Evolutionary conservation across 2,888 invertebrate species (phyloP).

Genomic region (Troides oblongomaculatus): DNA sequence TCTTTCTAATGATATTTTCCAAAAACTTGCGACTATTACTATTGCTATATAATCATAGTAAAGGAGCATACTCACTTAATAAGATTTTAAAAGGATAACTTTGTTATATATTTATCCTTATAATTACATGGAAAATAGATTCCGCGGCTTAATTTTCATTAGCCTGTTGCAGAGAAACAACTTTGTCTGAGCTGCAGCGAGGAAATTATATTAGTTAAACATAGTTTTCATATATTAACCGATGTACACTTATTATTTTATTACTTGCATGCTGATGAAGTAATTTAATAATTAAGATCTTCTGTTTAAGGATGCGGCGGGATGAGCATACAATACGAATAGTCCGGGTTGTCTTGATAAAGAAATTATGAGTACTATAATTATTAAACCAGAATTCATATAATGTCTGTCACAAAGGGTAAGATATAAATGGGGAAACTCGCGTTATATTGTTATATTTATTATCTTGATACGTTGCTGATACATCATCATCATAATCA

Average conservation of each 20-base stretch:
- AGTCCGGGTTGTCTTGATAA: not conserved
- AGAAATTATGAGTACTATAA: too few species aligned
- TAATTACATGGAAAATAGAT: slow-evolving; percentile 37
- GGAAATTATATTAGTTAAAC: slow-evolving; percentile 46
- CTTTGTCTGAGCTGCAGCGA: slow-evolving; percentile 36
- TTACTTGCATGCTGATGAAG: not conserved
- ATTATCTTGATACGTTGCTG: too few species aligned
- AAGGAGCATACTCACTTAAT: not conserved
- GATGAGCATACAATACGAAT: not conserved
- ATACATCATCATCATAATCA: too few species aligned
- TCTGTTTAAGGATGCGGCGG: not conserved
- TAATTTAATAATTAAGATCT: not conserved
- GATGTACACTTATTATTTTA: slow-evolving; percentile 13
- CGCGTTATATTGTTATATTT: too few species aligned
- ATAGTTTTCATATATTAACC: slow-evolving; percentile 36
- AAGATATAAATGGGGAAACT: too few species aligned
- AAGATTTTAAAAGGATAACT: not conserved
- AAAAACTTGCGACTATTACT: too few species aligned
- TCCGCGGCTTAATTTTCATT: slow-evolving; percentile 22
- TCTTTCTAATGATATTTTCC: too few species aligned
- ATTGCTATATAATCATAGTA: too few species aligned
- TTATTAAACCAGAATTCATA: too few species aligned
- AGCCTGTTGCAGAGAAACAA: slow-evolving; percentile 33
- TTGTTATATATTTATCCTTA: not conserved
- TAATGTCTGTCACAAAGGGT: too few species aligned